Evolutionary conservation across 2,888 invertebrate genomes (phyloP).

Genomic region (Hypomecis punctinalis): DNA sequence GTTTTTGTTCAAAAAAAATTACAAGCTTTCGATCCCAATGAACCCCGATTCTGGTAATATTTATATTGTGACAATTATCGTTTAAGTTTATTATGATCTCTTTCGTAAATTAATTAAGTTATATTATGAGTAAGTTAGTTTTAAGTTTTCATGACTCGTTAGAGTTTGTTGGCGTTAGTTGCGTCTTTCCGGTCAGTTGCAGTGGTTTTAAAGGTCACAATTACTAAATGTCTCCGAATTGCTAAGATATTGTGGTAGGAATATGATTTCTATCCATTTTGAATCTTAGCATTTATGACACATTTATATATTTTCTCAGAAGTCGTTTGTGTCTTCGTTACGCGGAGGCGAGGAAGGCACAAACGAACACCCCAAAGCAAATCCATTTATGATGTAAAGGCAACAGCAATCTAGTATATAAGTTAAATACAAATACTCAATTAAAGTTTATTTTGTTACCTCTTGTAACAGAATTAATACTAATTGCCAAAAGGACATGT

Average conservation of each 20-base stretch:
- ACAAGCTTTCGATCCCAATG: conserved; percentile 7
- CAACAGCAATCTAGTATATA: conserved; percentile 55
- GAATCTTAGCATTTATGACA: conserved; percentile 62
- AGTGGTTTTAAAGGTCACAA: conserved; percentile 57
- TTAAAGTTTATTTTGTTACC: conserved; percentile 61
- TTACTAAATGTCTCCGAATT: conserved; percentile 57
- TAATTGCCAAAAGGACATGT: conserved; percentile 53
- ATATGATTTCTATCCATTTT: conserved; percentile 67
- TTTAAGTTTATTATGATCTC: conserved; percentile 84
- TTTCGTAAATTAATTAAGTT: conserved; percentile 74
- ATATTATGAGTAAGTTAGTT: conserved; percentile 64
- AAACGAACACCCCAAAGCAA: conserved; percentile 43
- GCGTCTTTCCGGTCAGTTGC: conserved; percentile 33
- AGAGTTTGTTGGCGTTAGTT: conserved; percentile 39
- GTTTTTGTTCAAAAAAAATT: conserved; percentile 34
- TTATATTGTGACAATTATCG: conserved; percentile 76
- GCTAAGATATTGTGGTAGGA: conserved; percentile 54
- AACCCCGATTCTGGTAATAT: conserved; percentile 55
- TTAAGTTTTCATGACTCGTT: conserved; percentile 39
- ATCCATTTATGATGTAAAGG: conserved; percentile 23
- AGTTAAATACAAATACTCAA: conserved; percentile 83
- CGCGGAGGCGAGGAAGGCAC: conserved; percentile 52
- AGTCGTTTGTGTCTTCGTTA: conserved; percentile 51
- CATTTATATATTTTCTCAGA: conserved; percentile 48
- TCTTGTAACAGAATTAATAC: conserved; percentile 49